Conservation (phyloP, 1,140 invertebrate genomes). For the Rhysida immarginata region DNA sequence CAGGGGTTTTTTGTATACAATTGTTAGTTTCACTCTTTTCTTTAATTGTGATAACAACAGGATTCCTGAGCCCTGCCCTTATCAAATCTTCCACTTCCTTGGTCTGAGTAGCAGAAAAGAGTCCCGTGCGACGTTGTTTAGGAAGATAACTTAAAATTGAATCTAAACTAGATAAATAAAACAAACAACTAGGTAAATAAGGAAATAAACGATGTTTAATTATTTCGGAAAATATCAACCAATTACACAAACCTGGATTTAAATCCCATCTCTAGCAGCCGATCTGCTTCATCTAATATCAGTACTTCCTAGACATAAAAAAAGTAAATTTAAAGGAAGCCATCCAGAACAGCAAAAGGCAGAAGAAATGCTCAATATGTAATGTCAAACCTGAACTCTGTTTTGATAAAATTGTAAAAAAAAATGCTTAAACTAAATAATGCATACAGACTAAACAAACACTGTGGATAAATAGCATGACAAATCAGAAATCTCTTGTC, state of each 20-base stretch:
- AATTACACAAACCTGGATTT: conserved; percentile 46
- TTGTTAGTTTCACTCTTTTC: conserved; percentile 42
- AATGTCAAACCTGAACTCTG: no score
- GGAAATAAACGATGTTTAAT: no score
- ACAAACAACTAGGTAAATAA: no score
- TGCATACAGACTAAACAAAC: no score
- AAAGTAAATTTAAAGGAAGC: background rate
- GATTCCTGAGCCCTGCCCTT: conserved; percentile 85
- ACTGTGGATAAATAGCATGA: no score
- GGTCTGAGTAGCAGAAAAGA: conserved; percentile 98
- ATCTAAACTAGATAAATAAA: no score
- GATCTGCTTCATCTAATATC: conserved; percentile 93
- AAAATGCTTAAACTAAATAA: no score
- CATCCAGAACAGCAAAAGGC: no score
- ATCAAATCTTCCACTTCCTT: conserved; percentile 83
- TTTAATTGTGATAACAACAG: conserved; percentile 75
- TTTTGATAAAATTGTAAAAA: no score
- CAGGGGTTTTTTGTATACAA: conserved; percentile 44
- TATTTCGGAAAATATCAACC: background rate
- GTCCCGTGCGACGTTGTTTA: conserved; percentile 78
- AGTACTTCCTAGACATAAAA: conserved; percentile 57
- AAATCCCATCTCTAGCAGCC: conserved; percentile 84
- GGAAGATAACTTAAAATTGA: conserved; percentile 82
- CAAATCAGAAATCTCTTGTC: no score
- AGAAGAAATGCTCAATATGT: no score